These are phyloP conservation scores for Tetranychus cinnabarinus DNA, from an alignment of 1,140 invertebrate species.

Conservation along the genomic window DNA sequence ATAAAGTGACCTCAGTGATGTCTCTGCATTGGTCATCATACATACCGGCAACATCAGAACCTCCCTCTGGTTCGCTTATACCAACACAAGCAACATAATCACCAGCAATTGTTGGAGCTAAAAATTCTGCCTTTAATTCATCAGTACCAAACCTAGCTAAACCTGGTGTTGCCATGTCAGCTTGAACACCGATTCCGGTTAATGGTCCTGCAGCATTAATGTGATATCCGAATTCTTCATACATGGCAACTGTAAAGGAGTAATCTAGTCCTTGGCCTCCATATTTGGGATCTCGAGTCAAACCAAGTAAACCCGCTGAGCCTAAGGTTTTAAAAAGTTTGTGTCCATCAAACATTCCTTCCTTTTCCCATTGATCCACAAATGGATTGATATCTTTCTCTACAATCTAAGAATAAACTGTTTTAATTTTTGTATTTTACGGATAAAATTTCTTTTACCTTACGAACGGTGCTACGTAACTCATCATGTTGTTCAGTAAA, in stretches of 20 bases:
- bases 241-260: conserved; percentile 28
- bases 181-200: conserved; percentile 32
- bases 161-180: conserved; percentile 23
- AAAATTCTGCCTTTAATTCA: conserved; percentile 29
- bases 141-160: conserved; percentile 29
- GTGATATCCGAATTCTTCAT: conserved; percentile 27
- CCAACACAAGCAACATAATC: conserved; percentile 31
- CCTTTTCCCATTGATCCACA: conserved; percentile 32
- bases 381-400: conserved; percentile 33
- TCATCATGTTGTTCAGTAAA: conserved; percentile 15
- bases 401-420: conserved; percentile 22
- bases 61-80: conserved; percentile 30
- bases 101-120: conserved; percentile 30
- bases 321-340: conserved; percentile 31
- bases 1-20: no score
- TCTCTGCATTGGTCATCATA: neutral
- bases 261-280: conserved; percentile 27
- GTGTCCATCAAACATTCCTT: conserved; percentile 27
- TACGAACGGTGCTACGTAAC: conserved; percentile 12
- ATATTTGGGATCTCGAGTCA: conserved; percentile 19
- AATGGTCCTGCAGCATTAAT: conserved; percentile 30
- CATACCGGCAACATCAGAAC: conserved; percentile 33
- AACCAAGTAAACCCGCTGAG: conserved; percentile 29
- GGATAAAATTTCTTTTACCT: conserved; percentile 6
- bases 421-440: no score